These are phyloP conservation scores for Aphaenogaster floridana DNA, from an alignment of 1,140 invertebrate genomes.

Conservation along the genomic window DNA sequence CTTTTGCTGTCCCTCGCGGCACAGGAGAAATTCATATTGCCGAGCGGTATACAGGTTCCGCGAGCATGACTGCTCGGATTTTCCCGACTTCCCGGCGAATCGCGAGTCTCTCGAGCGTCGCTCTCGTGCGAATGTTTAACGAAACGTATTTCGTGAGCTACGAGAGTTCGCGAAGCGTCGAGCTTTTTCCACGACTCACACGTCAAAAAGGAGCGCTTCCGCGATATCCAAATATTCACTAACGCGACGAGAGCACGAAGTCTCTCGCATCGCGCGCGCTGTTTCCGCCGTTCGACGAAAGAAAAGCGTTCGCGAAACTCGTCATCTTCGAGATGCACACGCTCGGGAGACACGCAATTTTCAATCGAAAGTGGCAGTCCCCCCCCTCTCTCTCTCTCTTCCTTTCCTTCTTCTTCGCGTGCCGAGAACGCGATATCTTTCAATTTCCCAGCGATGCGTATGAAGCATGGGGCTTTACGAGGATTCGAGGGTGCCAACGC, in stretches of 20 bases:
- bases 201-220: constrained; percentile 11
- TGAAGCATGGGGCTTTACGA: constrained; percentile 79
- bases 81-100: constrained; percentile 30
- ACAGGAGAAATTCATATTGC: constrained; percentile 43
- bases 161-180: background rate
- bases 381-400: background rate
- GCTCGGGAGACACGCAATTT: constrained; percentile 36
- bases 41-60: background rate
- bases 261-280: background rate
- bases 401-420: background rate
- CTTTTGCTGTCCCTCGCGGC: constrained; percentile 35
- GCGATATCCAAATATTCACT: constrained; percentile 43
- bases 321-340: constrained; percentile 23
- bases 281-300: constrained; percentile 30
- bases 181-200: constrained; percentile 6
- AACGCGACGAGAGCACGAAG: background rate
- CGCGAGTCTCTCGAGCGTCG: constrained; percentile 29
- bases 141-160: constrained; percentile 28
- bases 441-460: constrained; percentile 80
- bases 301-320: constrained; percentile 19
- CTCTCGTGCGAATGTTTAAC: constrained; percentile 22
- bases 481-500: constrained; percentile 81
- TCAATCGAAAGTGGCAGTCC: constrained; percentile 47
- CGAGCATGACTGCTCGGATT: constrained; percentile 29
- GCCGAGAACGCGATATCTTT: constrained; percentile 75